Evolutionary conservation across 2,888 invertebrate genomes (phyloP).

Genomic region (Zygogramma bicolorata): DNA sequence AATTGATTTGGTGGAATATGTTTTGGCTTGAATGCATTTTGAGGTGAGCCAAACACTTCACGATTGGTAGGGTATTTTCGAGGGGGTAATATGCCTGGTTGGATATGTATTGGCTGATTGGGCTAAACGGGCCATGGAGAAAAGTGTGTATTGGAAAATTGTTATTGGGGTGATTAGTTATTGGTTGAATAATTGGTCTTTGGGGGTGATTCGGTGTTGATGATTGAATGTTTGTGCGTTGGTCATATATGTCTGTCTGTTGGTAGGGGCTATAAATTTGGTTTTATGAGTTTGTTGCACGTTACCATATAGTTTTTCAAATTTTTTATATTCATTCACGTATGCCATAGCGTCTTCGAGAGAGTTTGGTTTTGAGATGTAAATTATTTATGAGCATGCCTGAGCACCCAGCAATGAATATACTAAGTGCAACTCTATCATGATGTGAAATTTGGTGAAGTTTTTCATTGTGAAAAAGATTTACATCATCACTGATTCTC

Average conservation of each 20-base stretch:
- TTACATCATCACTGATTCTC: background rate
- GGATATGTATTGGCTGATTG: background rate
- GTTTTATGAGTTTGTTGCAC: background rate
- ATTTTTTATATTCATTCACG: constrained; percentile 8
- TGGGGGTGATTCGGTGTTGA: background rate
- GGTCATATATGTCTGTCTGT: background rate
- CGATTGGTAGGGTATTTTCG: background rate
- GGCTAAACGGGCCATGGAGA: background rate
- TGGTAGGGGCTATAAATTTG: background rate
- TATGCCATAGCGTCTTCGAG: constrained; percentile 16
- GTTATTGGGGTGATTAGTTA: background rate
- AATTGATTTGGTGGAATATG: constrained; percentile 7
- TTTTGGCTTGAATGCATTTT: constrained; percentile 10
- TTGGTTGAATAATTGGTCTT: too few species aligned
- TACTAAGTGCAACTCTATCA: background rate
- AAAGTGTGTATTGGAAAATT: background rate
- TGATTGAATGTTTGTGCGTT: constrained; percentile 3
- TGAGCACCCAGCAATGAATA: background rate
- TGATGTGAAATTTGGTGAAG: background rate
- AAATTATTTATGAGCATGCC: constrained; percentile 13
- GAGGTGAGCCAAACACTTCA: background rate
- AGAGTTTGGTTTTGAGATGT: constrained; percentile 9
- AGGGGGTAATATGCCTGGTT: background rate
- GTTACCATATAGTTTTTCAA: background rate
- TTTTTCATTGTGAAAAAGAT: background rate